A percentile compares a stretch with the other conserved stretches of the same genome.
These are phyloP conservation scores for Scaeva pyrastri DNA, from an alignment of 2,888 invertebrate genomes.

Conservation along the genomic window DNA sequence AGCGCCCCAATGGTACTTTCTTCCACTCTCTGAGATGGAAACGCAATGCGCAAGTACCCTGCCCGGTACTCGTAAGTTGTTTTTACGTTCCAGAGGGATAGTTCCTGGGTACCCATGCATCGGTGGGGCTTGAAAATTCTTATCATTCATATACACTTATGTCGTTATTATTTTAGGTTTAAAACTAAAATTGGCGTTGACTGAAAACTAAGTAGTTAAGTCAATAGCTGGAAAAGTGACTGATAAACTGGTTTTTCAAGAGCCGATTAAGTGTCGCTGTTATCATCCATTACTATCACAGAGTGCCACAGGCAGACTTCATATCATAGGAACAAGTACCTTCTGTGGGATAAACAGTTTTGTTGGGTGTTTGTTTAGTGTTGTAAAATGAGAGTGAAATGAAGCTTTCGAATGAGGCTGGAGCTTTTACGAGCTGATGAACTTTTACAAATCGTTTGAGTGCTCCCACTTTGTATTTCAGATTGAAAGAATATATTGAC, in stretches of 20 bases:
- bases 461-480: constrained; percentile 30
- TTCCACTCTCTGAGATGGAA: not conserved
- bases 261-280: no score
- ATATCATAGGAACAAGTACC: not conserved
- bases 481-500: no score
- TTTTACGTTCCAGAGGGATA: constrained; percentile 1
- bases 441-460: constrained; percentile 38
- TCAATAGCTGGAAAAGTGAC: not conserved
- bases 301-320: not conserved
- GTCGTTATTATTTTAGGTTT: no score
- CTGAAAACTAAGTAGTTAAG: no score
- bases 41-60: constrained; percentile 43
- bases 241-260: not conserved
- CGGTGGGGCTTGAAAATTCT: not conserved
- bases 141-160: not conserved
- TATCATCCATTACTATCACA: constrained; percentile 19
- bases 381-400: not conserved
- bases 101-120: not conserved
- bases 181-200: no score
- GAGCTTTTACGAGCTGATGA: constrained; percentile 52
- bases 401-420: not conserved
- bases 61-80: not conserved
- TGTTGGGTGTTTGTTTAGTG: not conserved
- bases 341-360: not conserved
- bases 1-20: not conserved